Base-by-base conservation (phyloP, 2,797 vertebrate species). In the Spondyliosoma cantharus region DNA sequence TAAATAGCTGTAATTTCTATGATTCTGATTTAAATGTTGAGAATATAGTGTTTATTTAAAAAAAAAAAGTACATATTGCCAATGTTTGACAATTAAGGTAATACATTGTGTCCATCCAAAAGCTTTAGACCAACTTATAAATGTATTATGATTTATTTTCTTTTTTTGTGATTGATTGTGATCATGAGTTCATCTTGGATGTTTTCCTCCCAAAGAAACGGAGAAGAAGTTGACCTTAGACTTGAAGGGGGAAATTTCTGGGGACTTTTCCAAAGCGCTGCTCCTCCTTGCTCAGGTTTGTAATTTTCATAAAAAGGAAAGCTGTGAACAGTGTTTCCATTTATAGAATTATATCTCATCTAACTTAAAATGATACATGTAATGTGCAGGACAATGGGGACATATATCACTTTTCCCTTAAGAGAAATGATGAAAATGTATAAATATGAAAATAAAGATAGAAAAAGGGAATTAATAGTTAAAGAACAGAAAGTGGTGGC, bases 251-350 rank as follows among this genome's bases (percentile, higher is more conserved):
- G 96, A 96, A 80, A 87, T 95, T 25, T 93, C 94, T 0, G 95
- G 95, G 56, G 90, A 96, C 72, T 95, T 89, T 82, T 78, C 80
- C 67, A 90, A 91, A 60, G 95, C 95, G 5, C 72, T 96, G 32
- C 74, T 96, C 7, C 85, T 94, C 61, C 89, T 97, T 82, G 93
- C 93, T 20, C 78, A 96, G 90, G 96, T 97, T 48, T 14, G 81
- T 83, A n/a, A 14, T 37, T 8, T 7, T 9, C 16, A 4, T 32
- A 25, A 5, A 56, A 52, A 59, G 7, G 1, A 53, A 27, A 71
- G 24, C 37, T 42, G 8, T 14, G 5, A 45, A 12, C 22, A 43
- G 12, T 7, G 24, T 25, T 27, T 27, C 20, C 42, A 65, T 2
- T 27, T 6, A 13, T 37, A 57, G 19, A 52, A 24, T 50, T 15